phyloP scores from a whole-genome alignment of 1,140 invertebrate species.

The Drosophila lacertosa region DNA sequence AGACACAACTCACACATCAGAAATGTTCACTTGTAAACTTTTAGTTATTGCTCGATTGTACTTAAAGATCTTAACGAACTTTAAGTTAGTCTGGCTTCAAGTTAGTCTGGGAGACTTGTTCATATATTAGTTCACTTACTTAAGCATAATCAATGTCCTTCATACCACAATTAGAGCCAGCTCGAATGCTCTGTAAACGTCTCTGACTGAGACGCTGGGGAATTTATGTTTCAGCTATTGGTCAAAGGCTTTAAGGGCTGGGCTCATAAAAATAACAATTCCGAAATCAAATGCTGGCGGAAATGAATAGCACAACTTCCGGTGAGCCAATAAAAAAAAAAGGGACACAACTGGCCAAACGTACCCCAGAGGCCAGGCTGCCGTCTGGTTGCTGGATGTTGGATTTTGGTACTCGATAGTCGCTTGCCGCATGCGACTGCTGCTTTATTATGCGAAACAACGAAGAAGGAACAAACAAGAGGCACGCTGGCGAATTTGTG shows the following conservation, averaged over 20 bases:
- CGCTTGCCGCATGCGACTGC: slow-evolving; percentile 26
- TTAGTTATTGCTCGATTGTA: no score
- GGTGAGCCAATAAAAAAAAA: slow-evolving; percentile 67
- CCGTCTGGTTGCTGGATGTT: neutral
- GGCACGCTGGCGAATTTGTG: slow-evolving; percentile 70
- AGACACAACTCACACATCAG: no score
- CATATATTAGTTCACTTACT: neutral
- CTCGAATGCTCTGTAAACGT: no score
- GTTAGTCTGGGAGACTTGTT: no score
- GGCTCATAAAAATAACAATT: slow-evolving; percentile 70
- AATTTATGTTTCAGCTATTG: slow-evolving; percentile 42
- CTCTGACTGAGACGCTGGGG: no score
- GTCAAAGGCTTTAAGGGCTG: slow-evolving; percentile 20
- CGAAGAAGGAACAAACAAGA: slow-evolving; percentile 73
- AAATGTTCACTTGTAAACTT: no score
- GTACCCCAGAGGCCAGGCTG: slow-evolving; percentile 59
- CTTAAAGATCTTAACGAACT: no score
- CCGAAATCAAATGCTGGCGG: slow-evolving; percentile 69
- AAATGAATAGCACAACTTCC: slow-evolving; percentile 76
- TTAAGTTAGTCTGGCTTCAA: no score
- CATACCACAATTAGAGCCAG: slow-evolving; percentile 9
- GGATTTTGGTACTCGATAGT: slow-evolving; percentile 7
- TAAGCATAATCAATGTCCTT: neutral
- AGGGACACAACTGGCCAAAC: slow-evolving; percentile 76
- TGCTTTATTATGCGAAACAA: slow-evolving; percentile 81